Base-by-base conservation (phyloP, 2,113 vertebrate genomes). In the Maccullochella peelii region DNA sequence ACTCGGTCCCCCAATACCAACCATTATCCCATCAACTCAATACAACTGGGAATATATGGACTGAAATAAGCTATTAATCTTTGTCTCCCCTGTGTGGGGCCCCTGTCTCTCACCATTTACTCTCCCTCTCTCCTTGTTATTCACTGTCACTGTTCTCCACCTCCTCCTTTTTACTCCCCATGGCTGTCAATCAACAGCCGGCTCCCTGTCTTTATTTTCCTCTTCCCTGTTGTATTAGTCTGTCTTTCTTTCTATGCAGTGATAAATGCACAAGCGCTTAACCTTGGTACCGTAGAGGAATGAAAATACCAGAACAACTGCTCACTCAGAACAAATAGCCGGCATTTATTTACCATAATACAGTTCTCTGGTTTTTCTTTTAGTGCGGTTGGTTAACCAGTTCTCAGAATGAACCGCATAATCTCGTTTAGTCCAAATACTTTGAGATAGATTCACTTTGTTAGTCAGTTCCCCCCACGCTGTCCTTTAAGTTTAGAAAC, bases 31-130 rank as follows among this genome's bases (percentile, higher is more conserved):
- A 68, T 80, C 38, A 73, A 18, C 38, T 2, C 0, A 11, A 18
- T 27, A 42, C 72, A 73, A 40, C 36, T 40, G 81, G 6, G 80
- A 65, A 49, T 44, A 47, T 6, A 57, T 33, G 61, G 67, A 16
- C 27, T 57, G 49, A 54, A 50, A 65, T 57, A 81, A 74, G 49
- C 62, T 38, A 52, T 84, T 54, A 80, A 59, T 57, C 36, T 55
- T 2, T 8, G 1, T 57, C 27, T 68, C 61, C 40, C 30, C 11
- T 49, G 55, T 15, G 42, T 58, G n/a, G 50, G 9, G 9, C 70
- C 21, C 25, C 8, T 0, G 54, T 61, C 44, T 73, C 72, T 9
- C 44, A 72, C 52, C 44, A 54, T 59, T 27, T 40, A 52, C 44
- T 20, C 67, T 38, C 20, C 49, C 27, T 62, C 73, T 18, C 8